Conservation (phyloP, 1,140 invertebrate species). For the Tetragonula clypearis region DNA sequence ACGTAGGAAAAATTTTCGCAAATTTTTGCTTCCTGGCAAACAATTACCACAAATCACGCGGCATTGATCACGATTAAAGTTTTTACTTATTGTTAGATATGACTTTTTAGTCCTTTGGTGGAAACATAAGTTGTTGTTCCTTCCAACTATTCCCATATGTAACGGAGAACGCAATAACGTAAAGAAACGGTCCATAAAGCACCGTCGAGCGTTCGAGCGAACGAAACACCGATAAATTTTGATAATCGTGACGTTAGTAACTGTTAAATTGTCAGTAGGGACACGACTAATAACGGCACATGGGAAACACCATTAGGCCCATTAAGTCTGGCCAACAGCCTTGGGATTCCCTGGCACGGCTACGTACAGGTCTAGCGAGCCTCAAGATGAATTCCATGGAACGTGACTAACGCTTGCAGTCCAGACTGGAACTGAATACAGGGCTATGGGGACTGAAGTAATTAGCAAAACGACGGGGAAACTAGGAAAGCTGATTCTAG, state of each 20-base stretch:
- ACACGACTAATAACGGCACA: constrained; percentile 72
- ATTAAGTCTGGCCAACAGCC: constrained; percentile 70
- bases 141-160: not conserved
- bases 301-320: constrained; percentile 69
- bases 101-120: not conserved
- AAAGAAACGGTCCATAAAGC: constrained; percentile 40
- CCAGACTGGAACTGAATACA: constrained; percentile 43
- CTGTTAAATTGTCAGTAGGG: constrained; percentile 54
- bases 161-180: constrained; percentile 7
- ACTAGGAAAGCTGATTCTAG: not conserved
- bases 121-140: no score
- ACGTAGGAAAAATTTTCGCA: not conserved
- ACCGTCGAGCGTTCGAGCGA: constrained; percentile 37
- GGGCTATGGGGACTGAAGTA: constrained; percentile 36
- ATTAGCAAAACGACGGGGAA: constrained; percentile 1
- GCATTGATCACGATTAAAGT: constrained; percentile 13
- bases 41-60: not conserved
- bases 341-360: constrained; percentile 41
- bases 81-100: not conserved
- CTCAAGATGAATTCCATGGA: constrained; percentile 47
- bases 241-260: constrained; percentile 53
- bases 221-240: constrained; percentile 65
- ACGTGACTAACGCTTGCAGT: constrained; percentile 39
- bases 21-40: not conserved
- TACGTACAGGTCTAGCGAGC: constrained; percentile 41